Evolutionary conservation across 2,113 vertebrate species (phyloP).

Genomic region (Camelus dromedarius): DNA sequence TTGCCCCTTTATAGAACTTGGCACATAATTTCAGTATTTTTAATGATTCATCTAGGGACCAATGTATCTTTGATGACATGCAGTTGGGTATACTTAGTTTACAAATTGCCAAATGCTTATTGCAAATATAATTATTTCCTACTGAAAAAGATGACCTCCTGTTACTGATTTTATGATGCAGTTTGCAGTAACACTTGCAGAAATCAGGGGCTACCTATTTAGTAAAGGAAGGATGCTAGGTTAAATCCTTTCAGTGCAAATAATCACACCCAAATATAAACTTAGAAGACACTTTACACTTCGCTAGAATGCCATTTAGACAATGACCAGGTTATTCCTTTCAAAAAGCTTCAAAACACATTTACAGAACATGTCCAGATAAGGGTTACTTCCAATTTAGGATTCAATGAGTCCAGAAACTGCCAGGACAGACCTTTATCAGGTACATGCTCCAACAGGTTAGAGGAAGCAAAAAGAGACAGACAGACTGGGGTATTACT

Average conservation of each 20-base stretch:
- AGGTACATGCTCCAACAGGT: neutral
- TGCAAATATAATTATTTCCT: constrained; percentile 44
- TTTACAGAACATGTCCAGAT: constrained; percentile 57
- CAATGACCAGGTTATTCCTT: constrained; percentile 19
- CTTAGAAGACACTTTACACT: neutral
- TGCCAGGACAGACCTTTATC: neutral
- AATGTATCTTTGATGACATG: neutral
- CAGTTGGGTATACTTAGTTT: constrained; percentile 35
- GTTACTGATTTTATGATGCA: constrained; percentile 26
- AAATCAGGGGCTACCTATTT: constrained; percentile 41
- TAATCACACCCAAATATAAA: constrained; percentile 32
- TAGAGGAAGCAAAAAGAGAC: constrained; percentile 39
- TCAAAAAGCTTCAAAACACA: constrained; percentile 59
- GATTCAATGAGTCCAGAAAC: constrained; percentile 43
- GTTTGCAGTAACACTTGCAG: constrained; percentile 51
- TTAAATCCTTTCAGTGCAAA: constrained; percentile 66
- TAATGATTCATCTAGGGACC: constrained; percentile 41
- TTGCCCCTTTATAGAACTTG: constrained; percentile 5
- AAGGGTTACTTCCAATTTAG: constrained; percentile 59
- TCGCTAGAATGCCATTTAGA: constrained; percentile 65
- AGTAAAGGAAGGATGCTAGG: constrained; percentile 43
- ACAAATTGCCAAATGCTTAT: constrained; percentile 36
- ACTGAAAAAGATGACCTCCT: constrained; percentile 28
- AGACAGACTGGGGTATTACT: neutral
- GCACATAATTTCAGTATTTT: constrained; percentile 31